A percentile compares a stretch with the other conserved stretches of the same genome.
Evolutionary conservation across 1,140 invertebrate genomes (phyloP).

Genomic region (Anthonomus grandis): DNA sequence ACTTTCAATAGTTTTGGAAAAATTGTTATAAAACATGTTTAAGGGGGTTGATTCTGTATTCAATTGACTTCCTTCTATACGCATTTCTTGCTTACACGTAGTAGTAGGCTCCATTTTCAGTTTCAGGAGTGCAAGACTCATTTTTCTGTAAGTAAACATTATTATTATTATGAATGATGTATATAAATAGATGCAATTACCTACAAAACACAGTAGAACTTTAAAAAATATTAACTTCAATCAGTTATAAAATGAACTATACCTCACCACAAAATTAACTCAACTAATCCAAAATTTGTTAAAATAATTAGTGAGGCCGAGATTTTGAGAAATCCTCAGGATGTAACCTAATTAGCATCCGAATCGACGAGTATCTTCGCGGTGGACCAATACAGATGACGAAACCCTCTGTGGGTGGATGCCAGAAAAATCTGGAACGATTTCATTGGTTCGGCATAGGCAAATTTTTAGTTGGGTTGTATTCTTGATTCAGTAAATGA

Average conservation of each 20-base stretch:
- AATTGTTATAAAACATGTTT: slow-evolving; percentile 9
- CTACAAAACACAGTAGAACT: too few relatives aligned
- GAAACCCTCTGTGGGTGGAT: slow-evolving; percentile 24
- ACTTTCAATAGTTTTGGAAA: not conserved
- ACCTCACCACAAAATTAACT: not conserved
- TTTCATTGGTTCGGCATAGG: slow-evolving; percentile 15
- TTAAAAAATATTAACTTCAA: too few relatives aligned
- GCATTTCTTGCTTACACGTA: not conserved
- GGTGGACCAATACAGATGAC: slow-evolving; percentile 22
- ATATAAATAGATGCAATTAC: too few relatives aligned
- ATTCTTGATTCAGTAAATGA: too few relatives aligned
- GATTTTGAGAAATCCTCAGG: slow-evolving; percentile 21
- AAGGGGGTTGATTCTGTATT: not conserved
- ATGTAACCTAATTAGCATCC: slow-evolving; percentile 26
- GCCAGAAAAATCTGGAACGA: slow-evolving; percentile 1
- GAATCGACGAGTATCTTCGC: slow-evolving; percentile 18
- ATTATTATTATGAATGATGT: too few relatives aligned
- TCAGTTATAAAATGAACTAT: too few relatives aligned
- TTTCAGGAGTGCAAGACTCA: not conserved
- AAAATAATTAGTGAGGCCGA: slow-evolving; percentile 19
- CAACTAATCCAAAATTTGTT: slow-evolving; percentile 22
- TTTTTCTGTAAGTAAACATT: too few relatives aligned
- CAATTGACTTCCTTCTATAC: not conserved
- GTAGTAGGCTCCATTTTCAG: slow-evolving; percentile 8
- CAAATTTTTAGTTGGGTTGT: not conserved